Evolutionary conservation across 64 coral and sea anemone species (phyloP), one percentile per base, ranked within the genome.

Genomic region (Pocillopora verrucosa): DNA sequence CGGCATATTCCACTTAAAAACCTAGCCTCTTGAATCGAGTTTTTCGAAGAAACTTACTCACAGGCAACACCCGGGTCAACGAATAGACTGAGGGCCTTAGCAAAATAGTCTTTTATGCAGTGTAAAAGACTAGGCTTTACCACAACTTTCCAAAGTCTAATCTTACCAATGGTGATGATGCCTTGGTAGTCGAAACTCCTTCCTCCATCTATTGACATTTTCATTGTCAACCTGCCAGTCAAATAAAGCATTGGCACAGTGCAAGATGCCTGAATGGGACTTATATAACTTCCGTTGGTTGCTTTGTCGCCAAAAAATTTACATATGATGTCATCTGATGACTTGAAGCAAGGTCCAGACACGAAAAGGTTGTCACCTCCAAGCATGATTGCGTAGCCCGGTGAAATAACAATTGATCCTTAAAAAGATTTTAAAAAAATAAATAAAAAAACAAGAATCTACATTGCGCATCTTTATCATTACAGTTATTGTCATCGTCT

Each of bases 331-430:
- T 34, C 9, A 34, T 91, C 78, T 4, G 25, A 45, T 70, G 36
- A 12, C 1, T 75, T 16, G 30, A 59, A 91, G 16, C 89, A 91
- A 9, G 89, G 88, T 30, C 88, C 88, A 22, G 77, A 36, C 7
- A 90, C 26, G 2, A 90, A 20, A 57, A 90, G 17, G 56, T 91
- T 91, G 7, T 72, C 58, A 34, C 89, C 89, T 59, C 89, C 89
- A 17, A 91, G 77, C 80, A 91, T 91, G 10, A 80, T 58, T 36
- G 15, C 87, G 0, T 61, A 37, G 11, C 19, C 61, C 9, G 82
- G 82, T 56, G 61, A 77, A 58, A 76, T 19, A 10, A 87, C 63
- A 17, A 87, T 37, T 9, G 63, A 87, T 51, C 86, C 69, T 7
- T 5, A 70, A 60, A 59, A 17, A 26, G 12, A 26, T 11, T 3